A percentile compares a stretch with the other conserved stretches of the same genome.
These are phyloP conservation scores for Zonotrichia albicollis DNA, from an alignment of 2,797 vertebrate species.

Conservation along the genomic window DNA sequence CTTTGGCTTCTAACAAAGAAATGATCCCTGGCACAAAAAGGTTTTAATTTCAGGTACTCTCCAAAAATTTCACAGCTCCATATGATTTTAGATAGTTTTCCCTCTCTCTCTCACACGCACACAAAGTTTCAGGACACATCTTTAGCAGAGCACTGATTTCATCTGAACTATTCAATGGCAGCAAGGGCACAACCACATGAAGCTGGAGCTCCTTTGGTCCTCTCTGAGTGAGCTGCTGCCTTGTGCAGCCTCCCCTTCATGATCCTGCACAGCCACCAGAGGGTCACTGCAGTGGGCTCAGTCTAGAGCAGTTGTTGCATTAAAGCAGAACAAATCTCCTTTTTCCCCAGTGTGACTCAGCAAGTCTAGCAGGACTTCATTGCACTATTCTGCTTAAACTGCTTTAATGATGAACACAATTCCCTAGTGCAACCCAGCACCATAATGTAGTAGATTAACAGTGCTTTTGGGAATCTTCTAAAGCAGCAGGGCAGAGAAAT, in stretches of 20 bases:
- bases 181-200: not conserved
- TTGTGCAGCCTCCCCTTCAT: not conserved
- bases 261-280: not conserved
- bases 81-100: not conserved
- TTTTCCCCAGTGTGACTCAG: not conserved
- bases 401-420: not conserved
- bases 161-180: not conserved
- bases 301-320: not conserved
- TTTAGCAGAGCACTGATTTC: not conserved
- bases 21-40: not conserved
- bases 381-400: not conserved
- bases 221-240: not conserved
- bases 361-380: not conserved
- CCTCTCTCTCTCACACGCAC: not conserved
- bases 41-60: not conserved
- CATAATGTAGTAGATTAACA: not conserved
- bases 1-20: conserved; percentile 8
- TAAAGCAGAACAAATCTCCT: not conserved
- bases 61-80: not conserved
- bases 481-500: not conserved
- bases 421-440: not conserved
- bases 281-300: not conserved
- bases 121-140: not conserved
- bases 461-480: not conserved
- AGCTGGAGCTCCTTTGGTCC: not conserved